Conservation (phyloP, 2,888 invertebrate genomes). For the Myopa tessellatipennis region DNA sequence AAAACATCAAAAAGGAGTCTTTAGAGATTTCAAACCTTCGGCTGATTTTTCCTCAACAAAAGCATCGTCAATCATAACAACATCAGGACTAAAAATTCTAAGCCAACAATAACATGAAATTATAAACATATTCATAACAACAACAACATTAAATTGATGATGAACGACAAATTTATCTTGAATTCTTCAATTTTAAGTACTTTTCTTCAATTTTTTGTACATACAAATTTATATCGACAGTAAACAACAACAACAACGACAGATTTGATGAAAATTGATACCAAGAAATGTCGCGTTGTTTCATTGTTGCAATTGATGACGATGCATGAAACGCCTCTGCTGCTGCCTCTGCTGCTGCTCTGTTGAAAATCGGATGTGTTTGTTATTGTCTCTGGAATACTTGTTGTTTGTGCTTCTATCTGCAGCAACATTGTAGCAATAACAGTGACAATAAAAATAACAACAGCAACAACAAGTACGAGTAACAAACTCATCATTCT, state of each 20-base stretch:
- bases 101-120: no score
- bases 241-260: background rate
- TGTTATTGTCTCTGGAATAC: background rate
- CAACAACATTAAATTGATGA: background rate
- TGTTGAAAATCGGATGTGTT: background rate
- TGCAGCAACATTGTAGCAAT: background rate
- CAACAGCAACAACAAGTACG: background rate
- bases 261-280: constrained; percentile 17
- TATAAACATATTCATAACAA: background rate
- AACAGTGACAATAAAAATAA: background rate
- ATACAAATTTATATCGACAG: no score
- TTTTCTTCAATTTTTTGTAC: no score
- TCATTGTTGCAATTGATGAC: background rate
- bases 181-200: no score
- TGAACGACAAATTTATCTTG: background rate
- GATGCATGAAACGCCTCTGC: background rate
- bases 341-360: background rate
- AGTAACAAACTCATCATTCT: background rate
- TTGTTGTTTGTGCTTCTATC: background rate
- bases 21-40: no score
- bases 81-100: background rate
- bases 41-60: no score
- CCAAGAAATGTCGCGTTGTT: constrained; percentile 19
- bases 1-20: no score
- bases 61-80: background rate